Conservation (phyloP, 2,888 invertebrate genomes). For the Eubasilissa splendida region DNA sequence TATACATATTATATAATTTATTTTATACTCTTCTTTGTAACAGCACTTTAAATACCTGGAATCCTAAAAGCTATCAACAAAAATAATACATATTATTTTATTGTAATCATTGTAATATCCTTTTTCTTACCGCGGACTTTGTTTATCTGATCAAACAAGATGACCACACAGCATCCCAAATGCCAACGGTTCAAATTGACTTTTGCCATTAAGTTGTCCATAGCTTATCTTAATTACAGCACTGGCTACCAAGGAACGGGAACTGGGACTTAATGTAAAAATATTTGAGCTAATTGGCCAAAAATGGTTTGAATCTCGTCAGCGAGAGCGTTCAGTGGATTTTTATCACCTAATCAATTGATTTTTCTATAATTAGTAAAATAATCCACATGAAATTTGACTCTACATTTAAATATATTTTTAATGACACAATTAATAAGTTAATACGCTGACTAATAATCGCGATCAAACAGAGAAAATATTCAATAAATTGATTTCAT, state of each 20-base stretch:
- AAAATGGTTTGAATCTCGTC: slow-evolving; percentile 2
- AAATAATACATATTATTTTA: no score
- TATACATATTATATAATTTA: no score
- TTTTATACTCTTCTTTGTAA: no score
- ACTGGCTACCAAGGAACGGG: neutral
- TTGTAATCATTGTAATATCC: no score
- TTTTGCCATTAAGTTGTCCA: slow-evolving; percentile 33
- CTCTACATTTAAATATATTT: neutral
- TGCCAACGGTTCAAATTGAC: slow-evolving; percentile 22
- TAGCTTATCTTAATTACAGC: slow-evolving; percentile 24
- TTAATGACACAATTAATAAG: no score
- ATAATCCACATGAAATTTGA: neutral
- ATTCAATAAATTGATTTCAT: no score
- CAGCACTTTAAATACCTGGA: no score
- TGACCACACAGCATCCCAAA: slow-evolving; percentile 19
- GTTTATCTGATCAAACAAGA: slow-evolving; percentile 7
- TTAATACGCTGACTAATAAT: no score
- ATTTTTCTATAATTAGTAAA: slow-evolving; percentile 1
- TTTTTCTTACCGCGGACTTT: neutral
- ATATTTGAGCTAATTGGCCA: slow-evolving; percentile 15
- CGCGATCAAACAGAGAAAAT: no score
- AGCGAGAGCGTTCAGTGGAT: neutral
- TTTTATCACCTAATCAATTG: neutral
- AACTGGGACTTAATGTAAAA: neutral
- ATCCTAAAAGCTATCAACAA: no score